Percentiles rank a stretch among this genome's conserved stretches.
Conservation (phyloP, 2,888 invertebrate species). For the Drosophila colorata region DNA sequence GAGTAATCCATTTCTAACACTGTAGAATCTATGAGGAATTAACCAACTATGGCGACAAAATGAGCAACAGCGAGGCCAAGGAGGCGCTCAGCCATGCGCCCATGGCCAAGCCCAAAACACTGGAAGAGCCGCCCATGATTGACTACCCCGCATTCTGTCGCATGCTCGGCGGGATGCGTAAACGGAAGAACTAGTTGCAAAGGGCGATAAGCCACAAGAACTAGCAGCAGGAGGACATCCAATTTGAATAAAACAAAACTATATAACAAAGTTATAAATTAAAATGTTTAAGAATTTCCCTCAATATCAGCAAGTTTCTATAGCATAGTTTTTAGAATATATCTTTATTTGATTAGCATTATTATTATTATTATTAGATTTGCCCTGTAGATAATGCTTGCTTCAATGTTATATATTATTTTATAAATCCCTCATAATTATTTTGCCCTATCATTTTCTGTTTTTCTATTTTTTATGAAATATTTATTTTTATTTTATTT, state of each 20-base stretch:
- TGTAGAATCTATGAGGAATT: slow-evolving; percentile 88
- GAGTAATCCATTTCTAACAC: not conserved
- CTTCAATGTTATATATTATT: not conserved
- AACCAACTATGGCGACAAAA: slow-evolving; percentile 89
- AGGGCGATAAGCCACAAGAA: not conserved
- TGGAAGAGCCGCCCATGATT: slow-evolving; percentile 87
- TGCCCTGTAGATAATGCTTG: not conserved
- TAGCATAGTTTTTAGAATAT: slow-evolving; percentile 1
- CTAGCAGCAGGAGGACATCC: not conserved
- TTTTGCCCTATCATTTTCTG: no score
- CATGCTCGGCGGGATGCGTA: slow-evolving; percentile 87
- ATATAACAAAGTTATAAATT: not conserved
- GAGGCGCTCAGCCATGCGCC: slow-evolving; percentile 89
- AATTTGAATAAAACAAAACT: not conserved
- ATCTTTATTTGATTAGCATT: not conserved
- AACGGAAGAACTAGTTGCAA: slow-evolving; percentile 78
- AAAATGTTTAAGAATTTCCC: not conserved
- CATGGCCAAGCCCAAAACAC: slow-evolving; percentile 86
- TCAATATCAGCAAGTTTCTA: slow-evolving; percentile 11
- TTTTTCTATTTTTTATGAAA: not conserved
- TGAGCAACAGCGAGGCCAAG: slow-evolving; percentile 88
- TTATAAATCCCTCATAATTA: no score
- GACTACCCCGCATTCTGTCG: slow-evolving; percentile 89
- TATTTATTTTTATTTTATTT: no score
- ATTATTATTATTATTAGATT: not conserved